phyloP scores from a whole-genome alignment of 2,113 vertebrate species.

The Aleadryas rufinucha region DNA sequence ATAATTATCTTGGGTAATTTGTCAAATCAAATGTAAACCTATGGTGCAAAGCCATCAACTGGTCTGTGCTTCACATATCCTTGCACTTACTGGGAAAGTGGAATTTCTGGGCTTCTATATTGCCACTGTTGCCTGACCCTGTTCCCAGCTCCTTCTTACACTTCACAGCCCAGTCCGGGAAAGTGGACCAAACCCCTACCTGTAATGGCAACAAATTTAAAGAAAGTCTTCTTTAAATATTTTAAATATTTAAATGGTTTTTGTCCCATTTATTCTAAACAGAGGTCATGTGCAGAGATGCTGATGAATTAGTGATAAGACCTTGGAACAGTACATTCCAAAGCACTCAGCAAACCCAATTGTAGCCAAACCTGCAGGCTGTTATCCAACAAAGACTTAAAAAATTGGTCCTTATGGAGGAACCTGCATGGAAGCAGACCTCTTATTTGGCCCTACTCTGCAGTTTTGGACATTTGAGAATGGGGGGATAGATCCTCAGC shows the following conservation, averaged over 20 bases:
- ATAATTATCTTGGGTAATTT: neutral
- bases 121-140: neutral
- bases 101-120: neutral
- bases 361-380: constrained; percentile 1
- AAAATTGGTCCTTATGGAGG: constrained; percentile 27
- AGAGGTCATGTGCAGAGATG: neutral
- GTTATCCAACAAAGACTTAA: neutral
- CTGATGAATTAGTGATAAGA: neutral
- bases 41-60: neutral
- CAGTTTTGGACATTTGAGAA: constrained; percentile 30
- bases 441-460: neutral
- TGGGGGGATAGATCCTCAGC: constrained; percentile 12
- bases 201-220: neutral
- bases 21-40: neutral
- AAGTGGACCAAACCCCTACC: neutral
- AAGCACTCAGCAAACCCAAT: neutral
- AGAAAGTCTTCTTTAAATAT: neutral
- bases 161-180: neutral
- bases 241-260: neutral
- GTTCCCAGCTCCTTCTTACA: neutral
- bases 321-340: neutral
- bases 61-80: neutral
- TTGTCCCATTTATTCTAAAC: neutral
- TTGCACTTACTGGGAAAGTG: neutral
- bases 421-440: neutral